phyloP scores from a whole-genome alignment of 2,888 invertebrate genomes.

The Acrocyrtus sp. region DNA sequence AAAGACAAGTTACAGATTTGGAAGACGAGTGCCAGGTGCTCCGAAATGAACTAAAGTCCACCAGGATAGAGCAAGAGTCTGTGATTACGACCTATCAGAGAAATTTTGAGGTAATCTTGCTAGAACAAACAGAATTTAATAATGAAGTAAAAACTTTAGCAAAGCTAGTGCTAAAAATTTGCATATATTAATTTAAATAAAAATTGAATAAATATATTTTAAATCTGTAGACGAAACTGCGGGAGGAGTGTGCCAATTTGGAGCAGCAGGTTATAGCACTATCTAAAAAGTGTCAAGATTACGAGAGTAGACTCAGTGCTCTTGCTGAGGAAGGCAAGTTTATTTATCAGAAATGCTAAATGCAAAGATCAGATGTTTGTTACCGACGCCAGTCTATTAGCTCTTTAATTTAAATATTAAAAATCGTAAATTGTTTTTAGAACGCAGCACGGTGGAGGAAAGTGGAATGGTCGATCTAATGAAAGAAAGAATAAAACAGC shows the following conservation, averaged over 20 bases:
- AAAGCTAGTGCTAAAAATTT: neutral
- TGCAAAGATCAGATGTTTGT: no score
- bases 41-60: conserved; percentile 66
- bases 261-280: conserved; percentile 59
- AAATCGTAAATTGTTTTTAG: no score
- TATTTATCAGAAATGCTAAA: no score
- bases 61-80: conserved; percentile 52
- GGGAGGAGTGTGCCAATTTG: conserved; percentile 56
- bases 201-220: neutral
- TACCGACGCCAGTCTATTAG: no score
- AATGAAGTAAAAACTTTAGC: no score
- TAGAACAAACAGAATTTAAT: no score
- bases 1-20: conserved; percentile 74
- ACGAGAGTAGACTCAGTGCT: conserved; percentile 57
- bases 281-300: conserved; percentile 60
- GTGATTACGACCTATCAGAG: conserved; percentile 52
- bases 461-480: conserved; percentile 54
- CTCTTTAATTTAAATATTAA: no score
- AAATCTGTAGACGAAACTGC: conserved; percentile 34
- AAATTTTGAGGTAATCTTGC: conserved; percentile 53
- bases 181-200: neutral
- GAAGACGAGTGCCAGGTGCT: conserved; percentile 77
- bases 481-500: conserved; percentile 46
- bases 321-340: conserved; percentile 59
- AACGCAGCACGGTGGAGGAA: conserved; percentile 56